phyloP scores from a whole-genome alignment of 2,113 vertebrate species.

The Azemiops feae region DNA sequence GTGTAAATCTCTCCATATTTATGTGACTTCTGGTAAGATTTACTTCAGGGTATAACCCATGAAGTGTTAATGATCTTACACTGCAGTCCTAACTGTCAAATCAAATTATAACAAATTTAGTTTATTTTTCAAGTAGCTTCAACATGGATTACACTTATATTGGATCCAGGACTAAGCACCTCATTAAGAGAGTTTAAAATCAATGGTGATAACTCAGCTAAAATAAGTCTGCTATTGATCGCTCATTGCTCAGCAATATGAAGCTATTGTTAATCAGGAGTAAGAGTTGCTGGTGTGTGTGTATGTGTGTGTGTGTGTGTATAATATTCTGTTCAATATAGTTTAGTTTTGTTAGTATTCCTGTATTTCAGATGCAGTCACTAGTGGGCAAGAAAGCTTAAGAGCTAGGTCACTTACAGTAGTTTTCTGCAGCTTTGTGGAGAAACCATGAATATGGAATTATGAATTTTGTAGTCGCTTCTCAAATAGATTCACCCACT shows the following conservation, averaged over 20 bases:
- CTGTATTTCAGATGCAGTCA: not conserved
- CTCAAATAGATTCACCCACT: not conserved
- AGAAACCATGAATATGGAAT: not conserved
- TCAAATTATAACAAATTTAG: constrained; percentile 61
- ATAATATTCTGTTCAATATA: not conserved
- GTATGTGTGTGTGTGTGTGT: not conserved
- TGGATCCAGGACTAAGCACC: constrained; percentile 49
- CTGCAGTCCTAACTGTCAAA: constrained; percentile 64
- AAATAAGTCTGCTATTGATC: constrained; percentile 38
- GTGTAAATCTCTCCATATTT: constrained; percentile 70
- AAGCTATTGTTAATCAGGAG: constrained; percentile 9
- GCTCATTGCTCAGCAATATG: constrained; percentile 14
- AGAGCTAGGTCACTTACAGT: not conserved
- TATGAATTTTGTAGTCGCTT: not conserved
- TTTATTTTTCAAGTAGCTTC: constrained; percentile 66
- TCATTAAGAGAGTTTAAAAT: constrained; percentile 44
- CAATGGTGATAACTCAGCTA: constrained; percentile 41
- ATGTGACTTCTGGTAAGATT: constrained; percentile 70
- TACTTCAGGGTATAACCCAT: constrained; percentile 70
- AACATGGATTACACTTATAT: constrained; percentile 57
- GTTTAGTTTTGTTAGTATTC: constrained; percentile 16
- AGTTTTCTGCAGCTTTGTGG: not conserved
- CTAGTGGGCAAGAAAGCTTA: constrained; percentile 21
- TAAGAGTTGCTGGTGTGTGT: not conserved
- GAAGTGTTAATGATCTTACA: constrained; percentile 72